Evolutionary conservation across 1,140 invertebrate genomes (phyloP), one percentile per base, ranked within the genome.

Genomic region (Lepidurus packardi): DNA sequence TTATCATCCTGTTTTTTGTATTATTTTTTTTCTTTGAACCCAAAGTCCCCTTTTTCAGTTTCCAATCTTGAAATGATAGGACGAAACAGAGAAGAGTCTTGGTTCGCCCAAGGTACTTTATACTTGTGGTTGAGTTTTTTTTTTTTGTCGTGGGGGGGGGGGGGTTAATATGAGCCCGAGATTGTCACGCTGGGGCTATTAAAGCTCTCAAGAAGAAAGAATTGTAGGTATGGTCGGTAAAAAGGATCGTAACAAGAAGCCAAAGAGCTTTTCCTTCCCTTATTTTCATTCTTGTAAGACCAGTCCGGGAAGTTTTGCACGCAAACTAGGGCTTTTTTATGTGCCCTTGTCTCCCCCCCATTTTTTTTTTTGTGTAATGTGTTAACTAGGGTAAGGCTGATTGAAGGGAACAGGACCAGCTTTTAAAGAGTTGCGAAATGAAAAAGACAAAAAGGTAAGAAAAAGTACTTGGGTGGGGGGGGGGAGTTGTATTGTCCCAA

Each of bases 131-230:
- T 7, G 53, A 65, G 53, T 65, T 7, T 21, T 65, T 65, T 13
- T n/a, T n/a, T 7, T 65, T 65, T 0, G 16, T 65, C 53, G 21
- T 65, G 21, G 16, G 34, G 7, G 13, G 7, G 13, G 53, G 53
- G 8, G 53, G 53, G 16, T 65, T 65, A 65, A 21, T 65, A 65
- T 65, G 53, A 65, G 13, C 53, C 53, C 53, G 13, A 65, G 53
- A 65, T 65, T 65, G 53, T 65, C 53, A 65, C 53, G 53, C 53
- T 65, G 53, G 53, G 53, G 53, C 53, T n/a, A 65, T 65, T 65
- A 65, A 65, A 65, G 53, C 21, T 9, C 16, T 65, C 21, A 7
- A 21, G 9, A 11, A 65, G 53, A 65, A 65, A 65, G 53, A 65
- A 65, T 65, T 13, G 53, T 7, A 21, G 53, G 9, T 65, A 65